A percentile compares a stretch with the other conserved stretches of the same genome.
Evolutionary conservation across 1,140 invertebrate genomes (phyloP).

Genomic region (Ostrea edulis): DNA sequence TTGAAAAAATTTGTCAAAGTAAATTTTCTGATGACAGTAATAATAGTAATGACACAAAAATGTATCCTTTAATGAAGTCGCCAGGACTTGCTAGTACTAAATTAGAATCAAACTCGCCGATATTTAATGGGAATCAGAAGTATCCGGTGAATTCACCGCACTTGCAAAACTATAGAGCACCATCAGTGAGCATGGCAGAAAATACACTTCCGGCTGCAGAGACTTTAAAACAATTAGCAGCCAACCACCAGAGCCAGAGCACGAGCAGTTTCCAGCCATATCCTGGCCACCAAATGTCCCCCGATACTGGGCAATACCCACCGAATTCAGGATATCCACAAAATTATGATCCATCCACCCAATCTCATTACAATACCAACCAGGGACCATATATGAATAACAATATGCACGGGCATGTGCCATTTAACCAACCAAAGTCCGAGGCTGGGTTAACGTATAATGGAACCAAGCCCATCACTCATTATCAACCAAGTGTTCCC

Average conservation of each 20-base stretch:
- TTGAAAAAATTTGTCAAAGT: constrained; percentile 71
- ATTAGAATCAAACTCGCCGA: constrained; percentile 31
- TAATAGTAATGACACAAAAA: constrained; percentile 63
- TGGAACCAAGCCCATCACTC: constrained; percentile 75
- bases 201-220: constrained; percentile 89
- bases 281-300: constrained; percentile 33
- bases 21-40: constrained; percentile 67
- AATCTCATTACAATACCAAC: constrained; percentile 33
- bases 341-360: constrained; percentile 35
- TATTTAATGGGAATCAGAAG: constrained; percentile 56
- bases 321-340: constrained; percentile 45
- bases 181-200: constrained; percentile 58
- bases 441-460: constrained; percentile 65
- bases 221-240: constrained; percentile 96
- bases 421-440: constrained; percentile 56
- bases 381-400: constrained; percentile 44
- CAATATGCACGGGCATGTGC: constrained; percentile 49
- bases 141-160: constrained; percentile 62
- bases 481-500: constrained; percentile 66
- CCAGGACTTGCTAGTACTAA: constrained; percentile 51
- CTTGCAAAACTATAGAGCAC: constrained; percentile 52
- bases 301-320: constrained; percentile 37
- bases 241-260: constrained; percentile 88
- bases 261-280: constrained; percentile 36
- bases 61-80: constrained; percentile 67